Evolutionary conservation across 2,888 invertebrate species (phyloP), one percentile per base, ranked within the genome.

Genomic region (Callyntrura guangdongensis): DNA sequence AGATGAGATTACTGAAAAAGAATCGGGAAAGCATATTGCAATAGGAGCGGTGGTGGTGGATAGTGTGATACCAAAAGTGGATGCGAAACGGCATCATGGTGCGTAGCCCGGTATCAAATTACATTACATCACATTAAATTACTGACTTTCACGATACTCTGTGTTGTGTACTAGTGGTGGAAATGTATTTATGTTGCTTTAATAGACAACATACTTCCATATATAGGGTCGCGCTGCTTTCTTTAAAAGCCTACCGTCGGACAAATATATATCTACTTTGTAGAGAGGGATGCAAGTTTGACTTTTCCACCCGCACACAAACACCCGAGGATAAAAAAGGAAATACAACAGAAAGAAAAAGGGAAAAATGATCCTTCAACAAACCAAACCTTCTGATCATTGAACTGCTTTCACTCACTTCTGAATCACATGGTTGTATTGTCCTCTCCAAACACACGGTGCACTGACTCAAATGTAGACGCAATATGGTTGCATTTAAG

Each of bases 41-140:
- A 14, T 45, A 20, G 64, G 2, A 9, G 20, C 25, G 36, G 20
- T 53, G 53, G 77, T 25, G 27, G 49, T 77, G 79, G 56, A 47
- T 56, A 27, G 79, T 79, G 86, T 69, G 84, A 59, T 69, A 64
- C 9, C 27, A 53, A 59, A 77, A 53, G 59, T 45, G 81, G 82
- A 56, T 77, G 67, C 69, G 79, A 72, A 49, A 72, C 27, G 82
- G 82, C 64, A 79, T 85, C 64, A 84, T 89, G 79, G 85, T 87
- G 81, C 77, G 87, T 85, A 82, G 87, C 81, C 90, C 86, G 85
- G 88, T 79, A 89, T 89, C 90, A 91, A 86, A 92, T 92, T 91
- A 92, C 91, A 91, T 92, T 91, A 92, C 91, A 91, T 92, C 91
- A 92, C 91, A 92, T 92, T 91, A 92, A 91, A 92, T 92, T 92